Conservation (phyloP, 1,140 invertebrate genomes). For the Sipha flava region DNA sequence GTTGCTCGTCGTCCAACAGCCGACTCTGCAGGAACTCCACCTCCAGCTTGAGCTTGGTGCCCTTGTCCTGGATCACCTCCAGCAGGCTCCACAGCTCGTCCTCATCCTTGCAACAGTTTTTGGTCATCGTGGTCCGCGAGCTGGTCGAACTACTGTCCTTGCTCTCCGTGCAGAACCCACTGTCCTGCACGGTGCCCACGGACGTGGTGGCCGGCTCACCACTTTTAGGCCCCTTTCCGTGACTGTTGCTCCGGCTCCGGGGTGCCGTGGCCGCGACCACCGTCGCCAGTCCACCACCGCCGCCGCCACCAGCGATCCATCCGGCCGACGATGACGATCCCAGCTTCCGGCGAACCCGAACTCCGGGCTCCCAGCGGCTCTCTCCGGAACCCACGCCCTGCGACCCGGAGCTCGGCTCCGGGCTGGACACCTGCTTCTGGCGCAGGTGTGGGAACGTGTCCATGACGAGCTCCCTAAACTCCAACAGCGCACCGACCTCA, state of each 20-base stretch:
- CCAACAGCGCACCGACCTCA: constrained; percentile 78
- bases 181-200: constrained; percentile 64
- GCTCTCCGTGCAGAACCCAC: constrained; percentile 76
- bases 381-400: constrained; percentile 11
- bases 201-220: constrained; percentile 44
- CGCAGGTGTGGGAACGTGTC: constrained; percentile 81
- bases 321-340: constrained; percentile 44
- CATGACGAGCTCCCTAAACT: constrained; percentile 83
- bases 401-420: constrained; percentile 25
- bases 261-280: constrained; percentile 48
- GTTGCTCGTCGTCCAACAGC: background rate
- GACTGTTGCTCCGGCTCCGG: constrained; percentile 56
- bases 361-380: constrained; percentile 66
- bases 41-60: constrained; percentile 64
- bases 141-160: constrained; percentile 43
- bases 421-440: constrained; percentile 57
- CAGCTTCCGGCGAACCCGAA: constrained; percentile 62
- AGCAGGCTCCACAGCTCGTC: constrained; percentile 76
- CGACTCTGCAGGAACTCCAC: constrained; percentile 46
- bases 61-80: constrained; percentile 74
- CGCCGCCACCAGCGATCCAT: background rate
- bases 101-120: constrained; percentile 44
- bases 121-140: constrained; percentile 44
- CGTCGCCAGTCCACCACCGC: constrained; percentile 42
- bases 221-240: constrained; percentile 48